These are phyloP conservation scores for Halcyon senegalensis DNA, from an alignment of 2,113 vertebrate genomes.

Conservation along the genomic window DNA sequence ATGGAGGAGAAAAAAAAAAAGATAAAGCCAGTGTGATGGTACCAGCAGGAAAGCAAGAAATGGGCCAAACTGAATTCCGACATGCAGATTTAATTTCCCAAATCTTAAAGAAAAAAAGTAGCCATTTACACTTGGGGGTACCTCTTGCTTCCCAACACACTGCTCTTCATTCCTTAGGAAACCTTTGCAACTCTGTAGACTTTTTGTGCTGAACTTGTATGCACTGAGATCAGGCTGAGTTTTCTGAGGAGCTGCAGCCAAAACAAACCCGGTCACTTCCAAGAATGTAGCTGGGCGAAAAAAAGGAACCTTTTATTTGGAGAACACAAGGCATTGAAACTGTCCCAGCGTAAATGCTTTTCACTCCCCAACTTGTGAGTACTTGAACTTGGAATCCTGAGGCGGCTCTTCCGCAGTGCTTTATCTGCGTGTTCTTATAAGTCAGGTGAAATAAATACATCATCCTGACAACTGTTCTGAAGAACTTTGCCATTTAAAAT, in stretches of 20 bases:
- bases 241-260: conserved; percentile 41
- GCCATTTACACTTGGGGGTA: background rate
- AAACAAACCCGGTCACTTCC: conserved; percentile 44
- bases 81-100: background rate
- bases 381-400: background rate
- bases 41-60: background rate
- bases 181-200: background rate
- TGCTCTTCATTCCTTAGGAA: conserved; percentile 17
- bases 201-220: conserved; percentile 21
- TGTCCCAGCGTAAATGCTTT: background rate
- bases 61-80: background rate
- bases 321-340: conserved; percentile 50
- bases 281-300: conserved; percentile 26
- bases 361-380: background rate
- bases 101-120: background rate
- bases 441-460: conserved; percentile 18
- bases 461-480: background rate
- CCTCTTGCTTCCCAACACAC: background rate
- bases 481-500: background rate
- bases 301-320: conserved; percentile 36
- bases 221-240: background rate
- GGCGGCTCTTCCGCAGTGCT: background rate
- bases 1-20: background rate
- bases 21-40: background rate
- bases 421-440: rapidly evolving